Base-by-base conservation (phyloP, 2,888 invertebrate genomes). In the Allolobophora icterica region DNA sequence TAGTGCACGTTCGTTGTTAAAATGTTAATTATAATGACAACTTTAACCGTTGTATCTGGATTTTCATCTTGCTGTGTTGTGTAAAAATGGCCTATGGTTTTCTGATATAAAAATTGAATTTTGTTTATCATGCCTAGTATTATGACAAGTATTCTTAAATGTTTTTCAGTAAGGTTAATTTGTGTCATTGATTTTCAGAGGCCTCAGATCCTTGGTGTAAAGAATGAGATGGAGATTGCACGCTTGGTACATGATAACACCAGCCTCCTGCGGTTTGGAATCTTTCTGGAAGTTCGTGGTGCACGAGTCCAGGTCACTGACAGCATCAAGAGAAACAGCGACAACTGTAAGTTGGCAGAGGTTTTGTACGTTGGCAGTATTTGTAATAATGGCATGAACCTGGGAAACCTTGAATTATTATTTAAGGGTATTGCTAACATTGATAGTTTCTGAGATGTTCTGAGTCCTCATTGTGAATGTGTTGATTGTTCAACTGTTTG, bases 321-420 rank as follows among this genome's bases (percentile, higher is more conserved):
- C 19, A 92, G 92, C 87, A 38, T 93, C 19, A 58, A 93, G 90
- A 89, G 93, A 38, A 93, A 93, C 91, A 92, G 92, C 45, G 93
- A 93, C 90, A 93, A 92, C 84, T n/a, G 93, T 93, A 84, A 92
- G 93, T 91, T 24, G 24, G 84, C 84, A 38, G 35, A 90, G 21
- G 58, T 40, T 33, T 33, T 84, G 35, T 84, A 34, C 15, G 84
- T 30, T 84, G 13, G 83, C 45, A 19, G 21, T 42, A 5, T 71
- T 71, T 8, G 71, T 11, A 71, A 8, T 6, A 52, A 24, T 52
- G 45, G 21, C 24, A 21, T 52, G 52, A 8, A 52, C 24, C 52
- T 52, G 52, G 24, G 4, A 52, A 21, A 24, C 2, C 24, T 24
- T 52, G 24, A 24, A 52, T 52, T 4, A 24, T 24, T 4, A 24